Evolutionary conservation across 2,888 invertebrate species (phyloP), one percentile per base, ranked within the genome.

Genomic region (Andrena haemorrhoa): DNA sequence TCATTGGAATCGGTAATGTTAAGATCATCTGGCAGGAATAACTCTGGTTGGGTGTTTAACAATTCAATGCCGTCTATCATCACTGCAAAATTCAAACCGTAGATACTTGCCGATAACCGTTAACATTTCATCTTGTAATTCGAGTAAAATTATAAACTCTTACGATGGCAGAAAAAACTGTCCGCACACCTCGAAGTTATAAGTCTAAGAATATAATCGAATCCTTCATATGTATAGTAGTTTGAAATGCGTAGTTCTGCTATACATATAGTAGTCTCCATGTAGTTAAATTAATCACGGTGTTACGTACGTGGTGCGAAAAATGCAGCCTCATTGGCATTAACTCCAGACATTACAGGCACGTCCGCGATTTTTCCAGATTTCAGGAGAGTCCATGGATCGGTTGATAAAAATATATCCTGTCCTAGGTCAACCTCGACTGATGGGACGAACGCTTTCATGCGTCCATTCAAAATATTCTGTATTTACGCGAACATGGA

Each of bases 341-440:
- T 84, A 3, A 90, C 41, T 56, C 93, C 93, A 47, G 86, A 78
- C 76, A 93, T 90, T 1, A 92, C 65, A 2, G 93, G 92, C 20
- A 93, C 91, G 61, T 93, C 91, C 7, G 89, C 83, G 4, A 93
- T 84, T 83, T 89, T 88, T 58, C 92, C 91, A 3, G 90, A 79
- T 83, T 91, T 92, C 0, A 93, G 23, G n/a, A 93, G 73, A 7
- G 88, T 87, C 93, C 92, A 93, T 12, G 93, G 92, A 88, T 92
- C 90, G 2, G 79, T 81, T 7, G 91, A 84, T 31, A 93, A 75
- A 75, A 93, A 93, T 47, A 91, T 69, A 63, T 93, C 91, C 66
- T 92, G 91, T 4, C 93, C 93, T 2, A 90, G 72, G 41, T 92
- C 86, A 7, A 81, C 80, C 69, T 93, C 93, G 0, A 93, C 81